A percentile compares a stretch with the other conserved stretches of the same genome.
Conservation (phyloP, 2,888 invertebrate genomes). For the Luperina testacea region DNA sequence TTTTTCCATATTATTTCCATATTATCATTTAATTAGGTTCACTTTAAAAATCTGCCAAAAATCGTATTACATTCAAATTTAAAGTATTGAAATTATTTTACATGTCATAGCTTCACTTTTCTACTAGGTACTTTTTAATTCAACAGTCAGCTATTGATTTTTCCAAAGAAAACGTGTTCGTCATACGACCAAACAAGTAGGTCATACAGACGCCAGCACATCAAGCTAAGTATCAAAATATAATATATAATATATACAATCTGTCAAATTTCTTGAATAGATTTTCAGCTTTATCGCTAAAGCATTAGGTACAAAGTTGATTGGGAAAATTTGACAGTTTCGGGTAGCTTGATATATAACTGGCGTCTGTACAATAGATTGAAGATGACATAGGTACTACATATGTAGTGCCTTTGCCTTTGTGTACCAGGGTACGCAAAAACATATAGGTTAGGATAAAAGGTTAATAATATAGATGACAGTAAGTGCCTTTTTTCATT, state of each 20-base stretch:
- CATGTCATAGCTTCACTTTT: background rate
- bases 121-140: background rate
- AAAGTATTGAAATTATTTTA: background rate
- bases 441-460: background rate
- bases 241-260: too few species aligned
- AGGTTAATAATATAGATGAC: background rate
- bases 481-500: too few species aligned
- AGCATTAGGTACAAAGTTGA: too few species aligned
- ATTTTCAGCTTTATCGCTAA: too few species aligned
- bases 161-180: constrained; percentile 1
- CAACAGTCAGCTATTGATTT: background rate
- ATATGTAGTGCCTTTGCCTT: background rate
- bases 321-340: too few species aligned
- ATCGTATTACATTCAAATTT: background rate
- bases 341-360: too few species aligned
- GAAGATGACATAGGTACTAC: background rate
- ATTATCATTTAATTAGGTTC: background rate
- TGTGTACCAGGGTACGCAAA: background rate
- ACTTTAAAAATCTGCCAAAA: background rate
- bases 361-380: background rate
- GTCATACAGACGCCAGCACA: background rate
- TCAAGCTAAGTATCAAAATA: too few species aligned
- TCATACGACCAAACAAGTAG: background rate
- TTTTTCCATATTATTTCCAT: too few species aligned
- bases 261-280: too few species aligned